Evolutionary conservation across 2,113 vertebrate genomes (phyloP), one percentile per base, ranked within the genome.

Genomic region (Passer montanus): DNA sequence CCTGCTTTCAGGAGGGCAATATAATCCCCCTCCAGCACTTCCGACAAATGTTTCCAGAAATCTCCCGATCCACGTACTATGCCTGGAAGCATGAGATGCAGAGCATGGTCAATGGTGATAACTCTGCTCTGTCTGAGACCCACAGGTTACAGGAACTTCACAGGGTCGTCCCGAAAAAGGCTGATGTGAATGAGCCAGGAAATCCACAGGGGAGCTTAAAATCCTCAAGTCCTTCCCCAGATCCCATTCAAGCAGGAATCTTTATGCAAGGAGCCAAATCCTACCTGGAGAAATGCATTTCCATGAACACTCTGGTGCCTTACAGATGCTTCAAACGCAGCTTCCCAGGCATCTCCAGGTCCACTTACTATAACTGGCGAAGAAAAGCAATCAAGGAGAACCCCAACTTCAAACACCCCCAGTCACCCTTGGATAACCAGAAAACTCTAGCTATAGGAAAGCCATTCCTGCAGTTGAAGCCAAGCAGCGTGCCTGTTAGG

Each of bases 301-400:
- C 99, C 46, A 97, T 98, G 97, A 99, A 99, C 88, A 97, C 97
- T 13, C 97, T 98, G 20, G 98, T 99, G 39, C 99, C 99, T 59
- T 99, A 99, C 72, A 98, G 98, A 52, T 98, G 99, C 89, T 99
- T 99, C 97, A 99, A 99, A 84, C 98, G 98, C 73, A 98, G 98
- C 68, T 99, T 99, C 92, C 99, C 99, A 2, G 99, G 99, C 69
- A 99, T 99, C 92, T 99, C 99, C 13, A 98, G 99, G 59, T 99
- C 99, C 11, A 99, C 99, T 27, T 99, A 99, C 91, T 99, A 99
- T 97, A 99, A 99, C 94, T 99, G 99, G 99, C 98, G 99, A 94
- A 98, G 99, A 50, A 99, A 99, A 97, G 99, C 99, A 27, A 97
- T 99, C 97, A 95, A 98, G 53, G 98, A 98, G 63, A 98, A 96